Percentiles rank a stretch among this genome's conserved stretches.
Conservation (phyloP, 2,113 vertebrate species). For the Pomatostomus ruficeps region DNA sequence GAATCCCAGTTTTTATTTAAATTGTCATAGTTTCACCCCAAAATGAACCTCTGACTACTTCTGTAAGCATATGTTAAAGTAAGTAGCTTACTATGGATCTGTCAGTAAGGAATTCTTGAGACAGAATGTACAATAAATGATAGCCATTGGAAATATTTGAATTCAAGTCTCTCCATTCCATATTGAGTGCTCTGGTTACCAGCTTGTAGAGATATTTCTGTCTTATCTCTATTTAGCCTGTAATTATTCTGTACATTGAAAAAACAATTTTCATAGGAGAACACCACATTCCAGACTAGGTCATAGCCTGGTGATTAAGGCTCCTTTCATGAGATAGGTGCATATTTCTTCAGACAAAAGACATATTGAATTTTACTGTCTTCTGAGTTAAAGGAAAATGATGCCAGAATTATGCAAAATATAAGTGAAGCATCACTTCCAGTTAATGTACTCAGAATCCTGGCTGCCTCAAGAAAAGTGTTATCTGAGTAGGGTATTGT, state of each 20-base stretch:
- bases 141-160: not conserved
- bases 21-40: not conserved
- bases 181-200: not conserved
- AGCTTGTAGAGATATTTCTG: not conserved
- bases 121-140: not conserved
- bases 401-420: not conserved
- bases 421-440: not conserved
- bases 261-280: not conserved
- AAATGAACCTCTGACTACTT: not conserved
- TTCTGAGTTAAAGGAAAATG: not conserved
- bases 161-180: not conserved
- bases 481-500: not conserved
- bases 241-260: not conserved
- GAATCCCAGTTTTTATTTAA: not conserved
- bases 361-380: not conserved
- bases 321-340: not conserved
- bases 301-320: not conserved
- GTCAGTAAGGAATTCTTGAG: not conserved
- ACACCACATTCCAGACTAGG: accelerated
- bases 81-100: not conserved
- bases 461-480: not conserved
- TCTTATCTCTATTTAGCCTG: not conserved
- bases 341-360: not conserved
- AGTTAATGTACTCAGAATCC: not conserved
- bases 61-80: not conserved